phyloP scores from a whole-genome alignment of 2,113 vertebrate species.

The Hypomesus transpacificus region DNA sequence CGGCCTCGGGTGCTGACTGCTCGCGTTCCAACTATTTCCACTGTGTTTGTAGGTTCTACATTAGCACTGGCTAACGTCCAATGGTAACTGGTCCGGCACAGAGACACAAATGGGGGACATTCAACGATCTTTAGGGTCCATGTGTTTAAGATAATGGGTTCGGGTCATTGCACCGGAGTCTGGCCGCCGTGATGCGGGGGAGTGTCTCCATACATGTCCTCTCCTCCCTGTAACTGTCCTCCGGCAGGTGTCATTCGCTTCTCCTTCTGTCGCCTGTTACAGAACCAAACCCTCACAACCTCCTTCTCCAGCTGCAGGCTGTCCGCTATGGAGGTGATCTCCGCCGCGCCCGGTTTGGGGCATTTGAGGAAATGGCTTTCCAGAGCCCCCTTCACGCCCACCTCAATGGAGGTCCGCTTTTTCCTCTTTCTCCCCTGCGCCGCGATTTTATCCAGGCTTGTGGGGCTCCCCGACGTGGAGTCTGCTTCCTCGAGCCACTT shows the following conservation, averaged over 20 bases:
- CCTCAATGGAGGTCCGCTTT: conserved; percentile 99
- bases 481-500: conserved; percentile 99
- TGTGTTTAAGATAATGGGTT: conserved; percentile 41
- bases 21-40: conserved; percentile 39
- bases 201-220: conserved; percentile 98
- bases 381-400: conserved; percentile 97
- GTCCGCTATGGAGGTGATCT: conserved; percentile 96
- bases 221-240: conserved; percentile 87
- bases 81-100: conserved; percentile 42
- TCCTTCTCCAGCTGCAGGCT: conserved; percentile 99
- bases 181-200: conserved; percentile 96
- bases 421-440: conserved; percentile 97
- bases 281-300: conserved; percentile 99
- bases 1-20: conserved; percentile 48
- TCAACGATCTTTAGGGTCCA: conserved; percentile 33
- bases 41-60: conserved; percentile 47
- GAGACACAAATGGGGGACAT: conserved; percentile 50
- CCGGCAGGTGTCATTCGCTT: conserved; percentile 97
- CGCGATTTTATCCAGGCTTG: conserved; percentile 98
- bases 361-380: conserved; percentile 99
- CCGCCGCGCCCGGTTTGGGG: conserved; percentile 94
- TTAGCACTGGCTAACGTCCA: conserved; percentile 47
- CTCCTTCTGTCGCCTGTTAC: conserved; percentile 99
- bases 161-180: conserved; percentile 93
- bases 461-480: conserved; percentile 96